A percentile compares a stretch with the other conserved stretches of the same genome.
Evolutionary conservation across 2,888 invertebrate genomes (phyloP).

Genomic region (Yponomeuta plumbellus): DNA sequence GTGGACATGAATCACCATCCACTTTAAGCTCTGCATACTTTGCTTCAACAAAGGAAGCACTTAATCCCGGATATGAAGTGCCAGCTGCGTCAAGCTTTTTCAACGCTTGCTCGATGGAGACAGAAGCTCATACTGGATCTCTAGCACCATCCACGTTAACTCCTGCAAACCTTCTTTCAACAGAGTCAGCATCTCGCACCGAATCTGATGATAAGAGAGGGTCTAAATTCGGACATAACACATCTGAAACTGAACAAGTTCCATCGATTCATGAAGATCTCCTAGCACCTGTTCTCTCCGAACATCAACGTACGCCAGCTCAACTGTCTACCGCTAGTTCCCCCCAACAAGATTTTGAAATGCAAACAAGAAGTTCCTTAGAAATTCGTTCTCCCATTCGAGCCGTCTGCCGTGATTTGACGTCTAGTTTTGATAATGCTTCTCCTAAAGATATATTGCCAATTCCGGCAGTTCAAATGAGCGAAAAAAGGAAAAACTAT

Average conservation of each 20-base stretch:
- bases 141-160: too few relatives aligned
- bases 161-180: too few relatives aligned
- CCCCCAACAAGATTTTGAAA: too few relatives aligned
- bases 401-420: constrained; percentile 21
- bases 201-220: constrained; percentile 3
- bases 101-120: too few relatives aligned
- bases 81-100: too few relatives aligned
- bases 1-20: too few relatives aligned
- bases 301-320: constrained; percentile 15
- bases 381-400: constrained; percentile 19
- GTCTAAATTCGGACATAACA: too few relatives aligned
- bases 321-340: neutral
- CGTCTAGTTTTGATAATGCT: constrained; percentile 21
- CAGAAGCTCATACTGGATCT: too few relatives aligned
- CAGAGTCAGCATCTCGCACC: constrained; percentile 9
- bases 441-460: constrained; percentile 25
- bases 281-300: constrained; percentile 11
- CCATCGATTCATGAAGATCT: constrained; percentile 13
- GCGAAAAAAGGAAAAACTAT: constrained; percentile 25
- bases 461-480: constrained; percentile 25
- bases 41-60: too few relatives aligned
- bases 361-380: too few relatives aligned
- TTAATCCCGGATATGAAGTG: too few relatives aligned
- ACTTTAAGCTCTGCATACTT: too few relatives aligned
- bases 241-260: constrained; percentile 11